Evolutionary conservation across 2,797 vertebrate species (phyloP), one percentile per base, ranked within the genome.

Genomic region (Smutsia gigantea): DNA sequence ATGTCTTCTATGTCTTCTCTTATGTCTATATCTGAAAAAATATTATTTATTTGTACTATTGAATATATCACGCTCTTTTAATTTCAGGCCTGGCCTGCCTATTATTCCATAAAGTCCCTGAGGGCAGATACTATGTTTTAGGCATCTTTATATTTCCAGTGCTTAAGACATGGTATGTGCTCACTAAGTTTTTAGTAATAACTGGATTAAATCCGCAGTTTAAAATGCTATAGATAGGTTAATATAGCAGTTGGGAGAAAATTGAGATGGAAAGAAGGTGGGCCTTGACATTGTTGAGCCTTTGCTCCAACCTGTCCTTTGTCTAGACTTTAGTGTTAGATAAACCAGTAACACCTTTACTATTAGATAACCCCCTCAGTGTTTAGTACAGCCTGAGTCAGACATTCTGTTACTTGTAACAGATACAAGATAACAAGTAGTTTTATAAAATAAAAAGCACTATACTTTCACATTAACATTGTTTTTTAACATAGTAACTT

Each of bases 401-500:
- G 27, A 82, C 72, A 49, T 82, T 87, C 51, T 95, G 18, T 90
- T 90, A 53, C n/a, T 89, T 57, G 10, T 66, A 92, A 39, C 39
- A 39, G 29, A 72, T 86, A 61, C 10, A 90, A 27, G 29, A 89
- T 81, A 75, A 59, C 7, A 82, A 68, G 51, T 93, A 31, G 25
- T 83, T 92, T 90, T 79, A 83, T 84, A 78, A 93, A 90, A 90
- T 88, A 78, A 93, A 86, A 90, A 68, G 9, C 42, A 88, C 39
- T 79, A 1, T 86, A 46, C 84, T 90, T 87, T 75, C 79, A 77
- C 4, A 18, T 63, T 92, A 55, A 81, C 39, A 21, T 27, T 94
- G 46, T 77, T 93, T 51, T 71, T 14, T 71, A 53, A 63, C 53
- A 79, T 34, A 49, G 71, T 78, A 23, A 37, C 13, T 23, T 74